phyloP scores from a whole-genome alignment of 2,797 vertebrate genomes.

The Sebastes dallii region DNA sequence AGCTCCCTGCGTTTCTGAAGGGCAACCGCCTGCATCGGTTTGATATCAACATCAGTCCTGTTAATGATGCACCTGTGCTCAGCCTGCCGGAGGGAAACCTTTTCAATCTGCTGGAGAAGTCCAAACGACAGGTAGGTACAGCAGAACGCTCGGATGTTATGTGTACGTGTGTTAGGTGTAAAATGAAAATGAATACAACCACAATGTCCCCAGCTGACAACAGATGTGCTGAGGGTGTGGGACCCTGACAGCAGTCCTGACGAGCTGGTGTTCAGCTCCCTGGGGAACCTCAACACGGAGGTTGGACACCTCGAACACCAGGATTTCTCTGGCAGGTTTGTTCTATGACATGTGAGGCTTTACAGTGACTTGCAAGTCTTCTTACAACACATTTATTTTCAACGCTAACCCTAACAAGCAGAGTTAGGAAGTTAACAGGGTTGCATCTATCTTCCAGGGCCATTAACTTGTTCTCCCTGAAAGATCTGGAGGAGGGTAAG shows the following conservation, averaged over 20 bases:
- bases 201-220: slow-evolving; percentile 67
- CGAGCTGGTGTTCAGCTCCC: slow-evolving; percentile 83
- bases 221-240: slow-evolving; percentile 78
- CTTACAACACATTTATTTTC: background rate
- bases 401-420: background rate
- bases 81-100: slow-evolving; percentile 86
- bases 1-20: slow-evolving; percentile 76
- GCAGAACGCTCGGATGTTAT: background rate
- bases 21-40: slow-evolving; percentile 80
- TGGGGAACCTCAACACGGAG: slow-evolving; percentile 84
- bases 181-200: background rate
- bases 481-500: slow-evolving; percentile 83
- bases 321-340: slow-evolving; percentile 77
- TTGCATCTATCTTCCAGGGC: slow-evolving; percentile 54
- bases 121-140: slow-evolving; percentile 79
- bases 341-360: background rate
- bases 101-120: slow-evolving; percentile 85
- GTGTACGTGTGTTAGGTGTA: background rate
- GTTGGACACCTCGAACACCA: slow-evolving; percentile 87
- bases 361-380: background rate
- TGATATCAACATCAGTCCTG: slow-evolving; percentile 83
- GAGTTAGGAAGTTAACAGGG: background rate
- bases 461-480: slow-evolving; percentile 82
- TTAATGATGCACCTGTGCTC: slow-evolving; percentile 89
- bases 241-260: slow-evolving; percentile 86